Conservation (phyloP, 2,888 invertebrate genomes). For the Tridacna crocea region DNA sequence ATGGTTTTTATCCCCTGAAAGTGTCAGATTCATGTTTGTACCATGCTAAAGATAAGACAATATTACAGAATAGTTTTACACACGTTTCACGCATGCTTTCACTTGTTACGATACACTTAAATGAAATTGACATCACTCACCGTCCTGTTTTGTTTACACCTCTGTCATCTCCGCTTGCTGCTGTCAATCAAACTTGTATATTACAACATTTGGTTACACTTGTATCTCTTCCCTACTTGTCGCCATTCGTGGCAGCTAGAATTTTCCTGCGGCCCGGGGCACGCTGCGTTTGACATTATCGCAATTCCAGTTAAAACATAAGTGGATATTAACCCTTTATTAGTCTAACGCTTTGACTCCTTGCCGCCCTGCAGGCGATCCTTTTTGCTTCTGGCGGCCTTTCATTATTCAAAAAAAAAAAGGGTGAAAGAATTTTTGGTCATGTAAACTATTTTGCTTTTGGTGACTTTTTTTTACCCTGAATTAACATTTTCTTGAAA, state of each 20-base stretch:
- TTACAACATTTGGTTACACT: slow-evolving; percentile 51
- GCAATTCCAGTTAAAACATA: background rate
- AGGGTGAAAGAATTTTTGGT: too few relatives aligned
- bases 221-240: slow-evolving; percentile 23
- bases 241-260: slow-evolving; percentile 13
- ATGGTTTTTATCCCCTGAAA: too few relatives aligned
- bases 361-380: too few relatives aligned
- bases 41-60: background rate
- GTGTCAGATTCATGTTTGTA: background rate
- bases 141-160: slow-evolving; percentile 42
- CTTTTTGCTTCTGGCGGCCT: too few relatives aligned
- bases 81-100: slow-evolving; percentile 31
- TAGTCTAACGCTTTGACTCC: too few relatives aligned
- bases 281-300: slow-evolving; percentile 22
- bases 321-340: background rate
- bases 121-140: slow-evolving; percentile 42
- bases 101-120: slow-evolving; percentile 53
- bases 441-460: too few relatives aligned
- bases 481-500: too few relatives aligned
- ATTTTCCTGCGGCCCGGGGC: slow-evolving; percentile 2
- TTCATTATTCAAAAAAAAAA: too few relatives aligned
- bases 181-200: slow-evolving; percentile 50
- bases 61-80: slow-evolving; percentile 4
- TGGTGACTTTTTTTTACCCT: too few relatives aligned
- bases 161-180: slow-evolving; percentile 27